Conservation (phyloP, 2,113 vertebrate genomes). For the Antechinus stuartii region DNA sequence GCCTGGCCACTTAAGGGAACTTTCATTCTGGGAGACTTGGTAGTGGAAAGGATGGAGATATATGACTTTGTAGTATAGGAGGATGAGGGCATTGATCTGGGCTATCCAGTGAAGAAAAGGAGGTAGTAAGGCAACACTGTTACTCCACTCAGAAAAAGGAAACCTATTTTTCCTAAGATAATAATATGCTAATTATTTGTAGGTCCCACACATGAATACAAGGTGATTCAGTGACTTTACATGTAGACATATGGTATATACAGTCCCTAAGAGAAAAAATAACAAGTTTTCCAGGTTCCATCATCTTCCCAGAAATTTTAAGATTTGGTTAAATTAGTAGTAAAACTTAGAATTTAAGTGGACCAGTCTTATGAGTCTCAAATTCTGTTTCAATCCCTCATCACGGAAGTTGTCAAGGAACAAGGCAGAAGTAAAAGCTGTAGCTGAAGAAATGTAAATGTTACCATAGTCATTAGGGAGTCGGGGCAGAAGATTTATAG, state of each 20-base stretch:
- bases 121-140: not conserved
- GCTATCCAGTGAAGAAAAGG: not conserved
- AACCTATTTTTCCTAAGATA: not conserved
- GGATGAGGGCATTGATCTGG: not conserved
- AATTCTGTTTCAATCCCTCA: not conserved
- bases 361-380: not conserved
- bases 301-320: not conserved
- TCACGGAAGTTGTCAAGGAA: not conserved
- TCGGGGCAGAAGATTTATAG: not conserved
- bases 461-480: not conserved
- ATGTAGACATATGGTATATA: not conserved
- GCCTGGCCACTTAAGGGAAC: not conserved
- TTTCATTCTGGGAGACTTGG: not conserved
- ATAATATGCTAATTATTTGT: not conserved
- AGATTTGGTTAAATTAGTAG: not conserved
- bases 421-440: not conserved
- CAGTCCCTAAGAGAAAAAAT: not conserved
- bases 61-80: not conserved
- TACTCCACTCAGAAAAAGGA: not conserved
- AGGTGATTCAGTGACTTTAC: not conserved
- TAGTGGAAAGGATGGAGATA: not conserved
- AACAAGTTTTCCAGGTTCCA: not conserved
- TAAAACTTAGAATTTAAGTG: not conserved
- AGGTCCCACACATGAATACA: not conserved
- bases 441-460: not conserved